Evolutionary conservation across 35 echinoderm and acorn worm genomes (phyloP), one percentile per base, ranked within the genome.

Genomic region (Strongylocentrotus purpuratus): DNA sequence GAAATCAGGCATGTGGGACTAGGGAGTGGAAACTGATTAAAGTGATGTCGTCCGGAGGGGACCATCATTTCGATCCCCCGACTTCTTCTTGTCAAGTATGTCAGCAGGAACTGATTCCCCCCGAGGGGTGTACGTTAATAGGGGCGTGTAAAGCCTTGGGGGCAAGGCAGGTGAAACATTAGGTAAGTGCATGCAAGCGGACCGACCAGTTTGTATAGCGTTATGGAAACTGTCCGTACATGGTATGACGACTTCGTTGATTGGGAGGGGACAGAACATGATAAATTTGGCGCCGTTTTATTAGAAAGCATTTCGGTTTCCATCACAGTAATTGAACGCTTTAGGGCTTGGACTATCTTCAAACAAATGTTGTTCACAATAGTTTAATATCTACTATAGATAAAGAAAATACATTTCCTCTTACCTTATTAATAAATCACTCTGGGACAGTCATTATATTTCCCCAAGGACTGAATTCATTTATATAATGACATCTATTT

Each of bases 41-140:
- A 78, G 65, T 78, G 65, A 78, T 78, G 65, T 78, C 65, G 65
- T 78, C 65, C 65, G 65, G 65, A 78, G 65, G 65, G 65, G 65
- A 78, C 28, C 65, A 55, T 55, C 50, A 55, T 55, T 55, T 55
- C 20, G 65, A 78, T 78, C 65, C 65, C 25, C 65, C 65, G 65
- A 78, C 65, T 78, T 78, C 65, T 78, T n/a, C 65, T 28, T 78
- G 65, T 78, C 65, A 78, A 78, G 65, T 28, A 78, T 78, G 65
- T 78, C 65, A 78, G 25, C 65, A 78, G n/a, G 22, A 8, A 78
- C 20, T 4, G 65, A 78, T 78, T 41, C 65, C 65, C 65, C 65
- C 52, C 28, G n/a, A 7, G 25, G 65, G 65, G 28, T 22, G n/a
- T 22, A n/a, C 65, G 65, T n/a, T 78, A 78, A 78, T 78, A 78